These are phyloP conservation scores for Holacanthus passer DNA, from an alignment of 2,113 vertebrate species.

Conservation along the genomic window DNA sequence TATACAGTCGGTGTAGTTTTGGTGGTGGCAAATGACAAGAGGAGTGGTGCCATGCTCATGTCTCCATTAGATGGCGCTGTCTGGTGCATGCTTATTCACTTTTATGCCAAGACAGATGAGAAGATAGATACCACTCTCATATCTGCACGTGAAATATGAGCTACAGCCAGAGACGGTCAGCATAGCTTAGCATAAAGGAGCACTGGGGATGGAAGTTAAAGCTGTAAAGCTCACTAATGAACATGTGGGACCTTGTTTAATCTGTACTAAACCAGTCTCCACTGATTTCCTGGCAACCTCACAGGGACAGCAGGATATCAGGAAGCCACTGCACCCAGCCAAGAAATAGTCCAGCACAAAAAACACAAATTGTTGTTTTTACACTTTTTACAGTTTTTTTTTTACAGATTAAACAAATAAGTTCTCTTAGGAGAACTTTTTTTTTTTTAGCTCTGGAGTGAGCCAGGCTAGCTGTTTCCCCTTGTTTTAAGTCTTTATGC, in stretches of 20 bases:
- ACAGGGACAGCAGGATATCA: too few species aligned
- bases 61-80: neutral
- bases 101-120: neutral
- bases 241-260: neutral
- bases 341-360: too few species aligned
- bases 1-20: neutral
- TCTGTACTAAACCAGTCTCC: too few species aligned
- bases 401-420: too few species aligned
- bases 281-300: too few species aligned
- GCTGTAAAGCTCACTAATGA: neutral
- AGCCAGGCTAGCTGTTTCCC: too few species aligned
- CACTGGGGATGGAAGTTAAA: neutral
- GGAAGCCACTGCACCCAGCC: neutral
- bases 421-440: too few species aligned
- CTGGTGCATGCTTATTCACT: neutral
- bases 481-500: too few species aligned
- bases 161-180: neutral
- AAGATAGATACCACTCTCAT: neutral
- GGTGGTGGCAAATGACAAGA: conserved; percentile 17
- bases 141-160: neutral
- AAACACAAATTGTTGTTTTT: too few species aligned
- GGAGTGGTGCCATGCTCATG: neutral
- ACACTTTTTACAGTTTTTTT: too few species aligned
- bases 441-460: too few species aligned
- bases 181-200: neutral